Evolutionary conservation across 2,888 invertebrate species (phyloP).

Genomic region (Ormyrus thymus): DNA sequence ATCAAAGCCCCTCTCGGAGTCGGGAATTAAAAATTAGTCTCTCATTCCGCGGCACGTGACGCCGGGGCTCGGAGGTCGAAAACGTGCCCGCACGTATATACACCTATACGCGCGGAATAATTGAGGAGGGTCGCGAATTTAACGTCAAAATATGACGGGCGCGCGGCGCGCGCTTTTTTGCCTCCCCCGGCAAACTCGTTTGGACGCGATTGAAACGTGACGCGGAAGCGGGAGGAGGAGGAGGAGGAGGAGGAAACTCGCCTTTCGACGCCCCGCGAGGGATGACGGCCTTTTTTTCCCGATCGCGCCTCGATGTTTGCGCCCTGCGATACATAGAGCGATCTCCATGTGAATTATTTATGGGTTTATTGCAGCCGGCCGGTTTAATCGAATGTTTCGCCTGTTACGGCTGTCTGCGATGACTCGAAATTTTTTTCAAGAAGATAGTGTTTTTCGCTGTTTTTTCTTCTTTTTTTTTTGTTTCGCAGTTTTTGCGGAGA

Average conservation of each 20-base stretch:
- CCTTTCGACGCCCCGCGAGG: not conserved
- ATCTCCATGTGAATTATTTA: conserved; percentile 40
- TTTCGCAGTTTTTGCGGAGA: too few relatives aligned
- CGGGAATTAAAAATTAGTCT: not conserved
- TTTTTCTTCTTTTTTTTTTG: too few relatives aligned
- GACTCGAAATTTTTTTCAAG: too few relatives aligned
- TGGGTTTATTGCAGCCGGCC: conserved; percentile 9
- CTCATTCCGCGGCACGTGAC: not conserved
- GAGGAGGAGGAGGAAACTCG: conserved; percentile 6
- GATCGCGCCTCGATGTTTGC: conserved; percentile 10
- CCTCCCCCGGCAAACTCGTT: conserved; percentile 29
- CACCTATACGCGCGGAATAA: conserved; percentile 18
- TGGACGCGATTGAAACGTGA: conserved; percentile 36
- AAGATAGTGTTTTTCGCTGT: too few relatives aligned
- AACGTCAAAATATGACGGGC: conserved; percentile 29
- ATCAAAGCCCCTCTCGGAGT: not conserved
- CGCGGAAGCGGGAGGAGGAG: conserved; percentile 13
- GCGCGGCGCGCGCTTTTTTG: not conserved
- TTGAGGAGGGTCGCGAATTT: conserved; percentile 22
- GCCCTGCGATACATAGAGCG: conserved; percentile 1
- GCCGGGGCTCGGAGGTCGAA: not conserved
- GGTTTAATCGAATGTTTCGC: too few relatives aligned
- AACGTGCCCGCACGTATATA: not conserved
- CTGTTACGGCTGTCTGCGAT: too few relatives aligned
- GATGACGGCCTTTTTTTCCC: conserved; percentile 2